Conservation (phyloP, 2,113 vertebrate genomes). For the Phyllostomus hastatus region DNA sequence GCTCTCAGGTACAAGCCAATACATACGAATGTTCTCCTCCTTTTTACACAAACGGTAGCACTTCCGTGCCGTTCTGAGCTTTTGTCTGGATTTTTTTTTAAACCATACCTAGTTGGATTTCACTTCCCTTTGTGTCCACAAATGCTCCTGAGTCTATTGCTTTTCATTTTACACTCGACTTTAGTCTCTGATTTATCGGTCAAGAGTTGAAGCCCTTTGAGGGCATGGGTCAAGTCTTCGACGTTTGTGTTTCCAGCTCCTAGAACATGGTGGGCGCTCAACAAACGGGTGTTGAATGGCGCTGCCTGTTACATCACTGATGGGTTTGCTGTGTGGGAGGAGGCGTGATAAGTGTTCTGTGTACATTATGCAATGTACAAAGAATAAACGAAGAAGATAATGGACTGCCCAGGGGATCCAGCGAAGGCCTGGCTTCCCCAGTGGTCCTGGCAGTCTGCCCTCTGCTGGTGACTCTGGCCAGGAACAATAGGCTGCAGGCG, state of each 20-base stretch:
- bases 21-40: neutral
- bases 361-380: neutral
- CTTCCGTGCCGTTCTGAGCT: neutral
- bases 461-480: constrained; percentile 16
- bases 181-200: neutral
- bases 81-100: neutral
- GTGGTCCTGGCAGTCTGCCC: neutral
- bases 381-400: neutral
- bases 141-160: neutral
- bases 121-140: neutral
- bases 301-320: neutral
- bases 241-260: neutral
- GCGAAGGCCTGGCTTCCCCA: too few relatives aligned
- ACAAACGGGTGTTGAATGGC: neutral
- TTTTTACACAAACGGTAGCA: neutral
- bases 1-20: neutral
- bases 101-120: neutral
- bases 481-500: neutral
- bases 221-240: neutral
- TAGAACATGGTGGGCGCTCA: neutral
- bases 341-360: too few relatives aligned
- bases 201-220: constrained; percentile 13
- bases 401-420: neutral
- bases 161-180: neutral
- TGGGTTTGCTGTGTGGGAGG: neutral